These are phyloP conservation scores for Lytechinus pictus DNA, from an alignment of 35 echinoderm and acorn worm genomes.

Conservation along the genomic window DNA sequence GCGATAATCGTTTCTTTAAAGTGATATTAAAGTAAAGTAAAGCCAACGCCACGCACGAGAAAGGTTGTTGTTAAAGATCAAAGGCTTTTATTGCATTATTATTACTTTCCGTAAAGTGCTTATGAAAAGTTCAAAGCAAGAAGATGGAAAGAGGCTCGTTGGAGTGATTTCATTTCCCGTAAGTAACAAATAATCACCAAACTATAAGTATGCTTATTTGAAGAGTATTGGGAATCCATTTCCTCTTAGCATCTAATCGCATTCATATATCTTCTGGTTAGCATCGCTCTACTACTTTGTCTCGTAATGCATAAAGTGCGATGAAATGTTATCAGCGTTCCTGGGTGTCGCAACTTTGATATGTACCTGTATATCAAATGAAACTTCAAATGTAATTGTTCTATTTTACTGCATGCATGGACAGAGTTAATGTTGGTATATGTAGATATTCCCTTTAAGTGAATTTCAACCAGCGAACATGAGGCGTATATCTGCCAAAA, in stretches of 20 bases:
- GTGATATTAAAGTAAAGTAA: no score
- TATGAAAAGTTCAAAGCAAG: background rate
- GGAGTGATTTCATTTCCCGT: background rate
- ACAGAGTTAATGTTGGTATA: background rate
- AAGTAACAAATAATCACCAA: background rate
- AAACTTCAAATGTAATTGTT: no score
- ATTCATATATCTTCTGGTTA: background rate
- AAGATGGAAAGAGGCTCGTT: background rate
- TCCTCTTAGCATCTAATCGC: background rate
- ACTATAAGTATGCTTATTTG: background rate
- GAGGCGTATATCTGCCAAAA: no score
- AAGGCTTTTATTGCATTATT: background rate
- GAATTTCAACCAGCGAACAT: no score
- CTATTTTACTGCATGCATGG: background rate
- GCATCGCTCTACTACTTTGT: background rate
- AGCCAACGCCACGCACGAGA: no score
- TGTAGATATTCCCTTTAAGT: no score
- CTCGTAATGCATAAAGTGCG: background rate
- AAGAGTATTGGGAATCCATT: background rate
- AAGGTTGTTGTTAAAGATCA: background rate
- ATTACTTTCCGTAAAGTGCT: background rate
- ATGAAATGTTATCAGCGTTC: background rate
- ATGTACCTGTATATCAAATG: background rate
- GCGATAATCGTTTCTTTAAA: no score
- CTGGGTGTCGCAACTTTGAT: background rate